Percentiles rank a stretch among this genome's conserved stretches.
phyloP scores from a whole-genome alignment of 2,113 vertebrate species.

The Varanus komodoensis region DNA sequence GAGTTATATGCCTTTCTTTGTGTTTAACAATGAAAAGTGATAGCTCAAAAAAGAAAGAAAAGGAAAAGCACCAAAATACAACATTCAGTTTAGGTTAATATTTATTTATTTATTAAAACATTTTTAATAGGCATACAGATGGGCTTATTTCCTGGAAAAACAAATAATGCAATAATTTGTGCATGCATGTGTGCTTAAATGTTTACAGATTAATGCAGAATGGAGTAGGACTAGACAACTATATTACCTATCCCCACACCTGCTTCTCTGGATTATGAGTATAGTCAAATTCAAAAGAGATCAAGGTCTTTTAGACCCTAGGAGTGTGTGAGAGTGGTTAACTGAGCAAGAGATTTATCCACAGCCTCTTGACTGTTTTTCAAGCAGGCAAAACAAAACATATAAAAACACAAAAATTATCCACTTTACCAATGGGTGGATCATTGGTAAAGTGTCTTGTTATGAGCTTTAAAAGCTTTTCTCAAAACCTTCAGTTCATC shows the following conservation, averaged over 20 bases:
- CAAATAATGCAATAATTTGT: no score
- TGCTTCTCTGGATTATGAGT: no score
- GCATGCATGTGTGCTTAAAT: no score
- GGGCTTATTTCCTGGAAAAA: no score
- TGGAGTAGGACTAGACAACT: no score
- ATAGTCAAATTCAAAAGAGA: not conserved
- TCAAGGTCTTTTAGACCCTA: not conserved
- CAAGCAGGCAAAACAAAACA: not conserved
- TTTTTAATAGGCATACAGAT: no score
- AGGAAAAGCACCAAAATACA: not conserved
- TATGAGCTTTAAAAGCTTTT: not conserved
- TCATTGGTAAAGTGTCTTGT: slow-evolving; percentile 12
- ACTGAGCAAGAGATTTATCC: not conserved
- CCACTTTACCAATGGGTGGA: not conserved
- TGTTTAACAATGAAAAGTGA: no score
- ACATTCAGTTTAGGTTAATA: no score
- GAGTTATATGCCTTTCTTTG: no score
- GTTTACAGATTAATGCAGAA: no score
- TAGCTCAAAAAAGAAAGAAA: not conserved
- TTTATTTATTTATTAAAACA: no score
- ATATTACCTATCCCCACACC: not conserved
- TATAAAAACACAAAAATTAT: slow-evolving; percentile 10
- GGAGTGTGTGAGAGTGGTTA: not conserved
- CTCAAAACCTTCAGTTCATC: not conserved
- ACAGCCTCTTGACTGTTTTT: not conserved